phyloP scores from a whole-genome alignment of 2,888 invertebrate species.

The Argyra leucocephala region DNA sequence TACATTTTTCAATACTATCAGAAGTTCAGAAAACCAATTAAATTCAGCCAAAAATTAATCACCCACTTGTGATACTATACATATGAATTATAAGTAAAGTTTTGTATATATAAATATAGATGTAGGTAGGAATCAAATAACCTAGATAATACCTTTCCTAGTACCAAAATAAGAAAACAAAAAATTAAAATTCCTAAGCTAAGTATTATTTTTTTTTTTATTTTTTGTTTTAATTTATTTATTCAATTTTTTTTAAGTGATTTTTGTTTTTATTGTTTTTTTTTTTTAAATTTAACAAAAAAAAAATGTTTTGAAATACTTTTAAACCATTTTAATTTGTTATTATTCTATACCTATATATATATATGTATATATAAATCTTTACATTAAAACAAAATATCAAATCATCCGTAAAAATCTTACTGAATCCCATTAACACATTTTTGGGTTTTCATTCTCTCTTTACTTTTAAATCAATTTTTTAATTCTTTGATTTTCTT shows the following conservation, averaged over 20 bases:
- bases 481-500: not conserved
- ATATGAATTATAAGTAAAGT: too few relatives aligned
- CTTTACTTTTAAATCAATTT: not conserved
- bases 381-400: not conserved
- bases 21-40: too few relatives aligned
- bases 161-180: too few relatives aligned
- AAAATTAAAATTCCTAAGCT: too few relatives aligned
- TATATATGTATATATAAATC: too few relatives aligned
- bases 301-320: not conserved
- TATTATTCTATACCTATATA: too few relatives aligned
- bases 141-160: too few relatives aligned
- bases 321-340: not conserved
- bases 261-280: too few relatives aligned
- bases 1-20: too few relatives aligned
- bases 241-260: not conserved
- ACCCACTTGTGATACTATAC: too few relatives aligned
- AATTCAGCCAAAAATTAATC: too few relatives aligned
- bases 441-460: not conserved
- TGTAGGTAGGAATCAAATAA: not conserved
- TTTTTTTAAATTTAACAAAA: not conserved
- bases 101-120: not conserved
- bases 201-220: not conserved
- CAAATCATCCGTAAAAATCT: conserved; percentile 2
- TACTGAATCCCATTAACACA: conserved; percentile 3
- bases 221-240: not conserved